These are phyloP conservation scores for Phortica variegata DNA, from an alignment of 1,140 invertebrate genomes.

Conservation along the genomic window DNA sequence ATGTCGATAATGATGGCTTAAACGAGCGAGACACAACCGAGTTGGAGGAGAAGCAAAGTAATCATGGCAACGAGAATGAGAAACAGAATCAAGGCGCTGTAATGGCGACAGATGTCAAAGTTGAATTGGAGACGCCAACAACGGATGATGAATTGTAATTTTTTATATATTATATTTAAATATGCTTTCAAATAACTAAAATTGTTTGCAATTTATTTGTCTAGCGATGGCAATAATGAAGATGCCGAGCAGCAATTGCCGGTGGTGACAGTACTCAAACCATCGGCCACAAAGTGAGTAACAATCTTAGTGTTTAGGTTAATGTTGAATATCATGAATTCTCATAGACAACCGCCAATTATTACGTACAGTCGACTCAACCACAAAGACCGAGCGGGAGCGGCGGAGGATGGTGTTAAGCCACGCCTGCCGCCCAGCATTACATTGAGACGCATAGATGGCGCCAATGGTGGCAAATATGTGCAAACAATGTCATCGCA, in stretches of 20 bases:
- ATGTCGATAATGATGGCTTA: no score
- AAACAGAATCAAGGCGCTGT: no score
- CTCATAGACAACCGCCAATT: constrained; percentile 22
- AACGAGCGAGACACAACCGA: no score
- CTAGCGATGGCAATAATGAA: constrained; percentile 11
- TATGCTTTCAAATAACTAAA: no score
- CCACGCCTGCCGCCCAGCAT: not conserved
- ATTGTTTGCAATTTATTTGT: no score
- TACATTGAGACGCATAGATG: no score
- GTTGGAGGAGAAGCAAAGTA: constrained; percentile 24
- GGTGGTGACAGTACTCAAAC: constrained; percentile 39
- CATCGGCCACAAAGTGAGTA: constrained; percentile 35
- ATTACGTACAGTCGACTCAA: not conserved
- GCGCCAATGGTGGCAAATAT: no score
- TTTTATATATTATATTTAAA: no score
- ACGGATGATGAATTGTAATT: no score
- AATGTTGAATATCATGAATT: no score
- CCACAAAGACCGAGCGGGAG: constrained; percentile 9
- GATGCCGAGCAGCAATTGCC: constrained; percentile 36
- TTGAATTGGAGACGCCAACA: constrained; percentile 39
- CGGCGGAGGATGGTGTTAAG: constrained; percentile 23
- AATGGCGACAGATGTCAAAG: constrained; percentile 21
- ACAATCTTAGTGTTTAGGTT: no score
- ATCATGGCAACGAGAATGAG: no score
- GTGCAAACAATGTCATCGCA: not conserved